A percentile compares a stretch with the other conserved stretches of the same genome.
Conservation (phyloP, 2,113 vertebrate genomes). For the Setophaga petechia region DNA sequence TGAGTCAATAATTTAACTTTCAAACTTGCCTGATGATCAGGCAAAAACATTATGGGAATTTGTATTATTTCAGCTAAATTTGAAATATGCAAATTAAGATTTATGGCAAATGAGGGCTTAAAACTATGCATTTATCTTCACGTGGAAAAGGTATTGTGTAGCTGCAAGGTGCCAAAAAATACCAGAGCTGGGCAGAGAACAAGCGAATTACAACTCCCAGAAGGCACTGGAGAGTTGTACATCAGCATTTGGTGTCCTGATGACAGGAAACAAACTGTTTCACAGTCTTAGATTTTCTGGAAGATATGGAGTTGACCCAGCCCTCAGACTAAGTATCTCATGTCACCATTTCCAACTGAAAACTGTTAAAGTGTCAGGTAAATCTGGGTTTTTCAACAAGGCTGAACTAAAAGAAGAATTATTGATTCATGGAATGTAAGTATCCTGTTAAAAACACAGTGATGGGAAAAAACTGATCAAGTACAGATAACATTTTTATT, state of each 20-base stretch:
- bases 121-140: constrained; percentile 3
- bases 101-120: constrained; percentile 17
- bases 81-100: constrained; percentile 52
- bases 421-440: not conserved
- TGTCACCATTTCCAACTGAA: constrained; percentile 40
- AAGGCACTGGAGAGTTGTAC: constrained; percentile 19
- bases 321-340: constrained; percentile 6
- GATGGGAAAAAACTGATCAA: not conserved
- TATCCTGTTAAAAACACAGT: constrained; percentile 21
- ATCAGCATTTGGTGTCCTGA: constrained; percentile 51
- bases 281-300: constrained; percentile 54
- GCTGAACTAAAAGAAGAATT: not conserved
- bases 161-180: constrained; percentile 15
- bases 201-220: not conserved
- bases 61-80: constrained; percentile 20
- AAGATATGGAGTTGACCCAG: constrained; percentile 30
- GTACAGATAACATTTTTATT: constrained; percentile 9
- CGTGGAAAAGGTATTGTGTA: not conserved
- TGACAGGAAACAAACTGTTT: constrained; percentile 61
- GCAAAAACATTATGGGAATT: constrained; percentile 8
- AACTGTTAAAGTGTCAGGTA: constrained; percentile 36
- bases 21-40: not conserved
- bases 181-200: constrained; percentile 26
- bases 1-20: constrained; percentile 35
- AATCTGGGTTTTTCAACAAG: constrained; percentile 36